Percentiles rank a stretch among this genome's conserved stretches.
phyloP scores from a whole-genome alignment of 2,888 invertebrate genomes.

The Dasypolia templi region DNA sequence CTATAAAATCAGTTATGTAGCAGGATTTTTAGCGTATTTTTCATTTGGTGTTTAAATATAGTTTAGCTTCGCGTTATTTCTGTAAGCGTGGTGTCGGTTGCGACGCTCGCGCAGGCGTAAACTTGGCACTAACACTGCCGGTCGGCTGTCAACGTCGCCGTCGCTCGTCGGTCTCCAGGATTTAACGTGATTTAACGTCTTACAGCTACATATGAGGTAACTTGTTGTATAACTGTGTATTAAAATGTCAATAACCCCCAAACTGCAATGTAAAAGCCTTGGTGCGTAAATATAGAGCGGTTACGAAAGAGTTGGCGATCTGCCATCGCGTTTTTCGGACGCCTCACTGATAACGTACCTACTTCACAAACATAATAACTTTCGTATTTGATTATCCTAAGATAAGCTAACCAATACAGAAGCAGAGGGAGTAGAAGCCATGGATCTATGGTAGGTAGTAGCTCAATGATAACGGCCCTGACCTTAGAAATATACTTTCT shows the following conservation, averaged over 20 bases:
- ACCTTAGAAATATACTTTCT: no score
- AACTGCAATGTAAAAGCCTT: constrained; percentile 88
- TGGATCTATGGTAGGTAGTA: not conserved
- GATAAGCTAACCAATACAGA: constrained; percentile 23
- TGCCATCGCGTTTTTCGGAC: constrained; percentile 80
- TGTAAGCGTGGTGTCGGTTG: constrained; percentile 73
- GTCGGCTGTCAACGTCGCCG: constrained; percentile 71
- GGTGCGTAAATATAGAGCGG: constrained; percentile 84
- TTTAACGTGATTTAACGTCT: constrained; percentile 72
- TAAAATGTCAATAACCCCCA: constrained; percentile 90
- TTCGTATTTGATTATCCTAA: constrained; percentile 48
- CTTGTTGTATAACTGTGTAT: constrained; percentile 81
- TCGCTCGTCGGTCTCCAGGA: constrained; percentile 70
- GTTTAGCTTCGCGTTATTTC: constrained; percentile 83
- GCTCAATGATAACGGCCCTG: not conserved
- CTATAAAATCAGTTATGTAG: constrained; percentile 25
- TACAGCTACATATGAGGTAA: constrained; percentile 78
- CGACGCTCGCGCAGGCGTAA: constrained; percentile 76
- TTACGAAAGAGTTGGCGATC: constrained; percentile 88
- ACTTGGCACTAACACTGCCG: constrained; percentile 83
- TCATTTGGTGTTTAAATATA: constrained; percentile 68
- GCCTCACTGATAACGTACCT: constrained; percentile 65
- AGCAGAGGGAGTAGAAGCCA: not conserved
- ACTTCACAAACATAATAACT: constrained; percentile 49
- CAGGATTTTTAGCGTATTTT: constrained; percentile 41